Conservation (phyloP, 2,113 vertebrate genomes). For the Grammomys dolichurus region DNA sequence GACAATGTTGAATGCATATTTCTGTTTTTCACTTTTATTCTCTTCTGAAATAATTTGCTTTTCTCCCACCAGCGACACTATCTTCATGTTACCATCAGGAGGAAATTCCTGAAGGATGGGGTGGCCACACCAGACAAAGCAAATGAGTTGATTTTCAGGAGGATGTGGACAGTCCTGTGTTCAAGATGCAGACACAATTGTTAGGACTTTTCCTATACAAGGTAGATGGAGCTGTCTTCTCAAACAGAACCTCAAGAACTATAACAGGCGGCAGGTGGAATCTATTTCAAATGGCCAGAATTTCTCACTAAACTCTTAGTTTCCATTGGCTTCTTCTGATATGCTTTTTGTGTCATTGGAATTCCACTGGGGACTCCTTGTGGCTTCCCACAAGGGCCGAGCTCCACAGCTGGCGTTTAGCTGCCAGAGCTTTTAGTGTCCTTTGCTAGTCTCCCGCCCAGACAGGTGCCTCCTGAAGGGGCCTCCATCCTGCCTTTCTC, state of each 20-base stretch:
- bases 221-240: neutral
- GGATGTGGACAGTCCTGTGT: neutral
- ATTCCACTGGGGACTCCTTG: neutral
- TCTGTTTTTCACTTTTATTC: neutral
- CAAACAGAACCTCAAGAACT: neutral
- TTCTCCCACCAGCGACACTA: neutral
- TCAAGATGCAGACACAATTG: neutral
- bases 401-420: neutral
- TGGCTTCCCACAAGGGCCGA: constrained; percentile 14
- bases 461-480: neutral
- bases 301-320: neutral
- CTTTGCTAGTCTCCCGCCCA: neutral
- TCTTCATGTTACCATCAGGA: neutral
- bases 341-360: neutral
- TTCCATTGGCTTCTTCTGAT: neutral
- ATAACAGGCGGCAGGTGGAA: neutral
- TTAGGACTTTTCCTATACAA: neutral
- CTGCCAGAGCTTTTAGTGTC: neutral
- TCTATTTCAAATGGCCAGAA: constrained; percentile 2
- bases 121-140: neutral
- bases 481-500: neutral
- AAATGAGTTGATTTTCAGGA: constrained; percentile 7
- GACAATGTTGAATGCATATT: neutral
- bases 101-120: neutral
- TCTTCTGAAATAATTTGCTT: constrained; percentile 41